phyloP scores from a whole-genome alignment of 2,113 vertebrate species.

The Bucco capensis region DNA sequence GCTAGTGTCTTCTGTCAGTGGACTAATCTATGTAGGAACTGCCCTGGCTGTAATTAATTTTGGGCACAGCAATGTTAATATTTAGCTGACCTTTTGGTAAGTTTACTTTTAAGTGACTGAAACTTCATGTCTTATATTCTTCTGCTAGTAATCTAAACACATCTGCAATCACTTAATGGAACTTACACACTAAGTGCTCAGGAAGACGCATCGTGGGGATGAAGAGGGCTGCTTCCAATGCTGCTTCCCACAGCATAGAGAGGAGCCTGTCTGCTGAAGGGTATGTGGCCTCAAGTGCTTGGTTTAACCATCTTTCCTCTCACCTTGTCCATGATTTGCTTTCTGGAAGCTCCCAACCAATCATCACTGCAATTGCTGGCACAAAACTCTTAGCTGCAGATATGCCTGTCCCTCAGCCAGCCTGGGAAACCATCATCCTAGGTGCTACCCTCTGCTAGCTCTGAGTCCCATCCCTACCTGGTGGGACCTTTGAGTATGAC shows the following conservation, averaged over 20 bases:
- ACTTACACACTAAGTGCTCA: neutral
- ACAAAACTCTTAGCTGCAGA: neutral
- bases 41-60: neutral
- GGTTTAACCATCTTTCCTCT: neutral
- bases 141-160: neutral
- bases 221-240: neutral
- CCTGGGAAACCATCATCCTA: conserved; percentile 4
- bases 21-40: neutral
- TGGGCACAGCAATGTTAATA: neutral
- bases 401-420: neutral
- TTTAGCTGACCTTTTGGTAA: conserved; percentile 21
- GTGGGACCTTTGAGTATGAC: neutral
- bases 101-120: conserved; percentile 26
- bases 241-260: neutral
- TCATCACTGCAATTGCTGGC: neutral
- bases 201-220: neutral
- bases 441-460: neutral
- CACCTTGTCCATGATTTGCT: neutral
- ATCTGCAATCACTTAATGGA: neutral
- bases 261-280: neutral
- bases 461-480: neutral
- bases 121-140: neutral
- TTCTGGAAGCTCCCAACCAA: neutral
- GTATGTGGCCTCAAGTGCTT: neutral
- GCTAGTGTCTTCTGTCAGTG: neutral